Evolutionary conservation across 2,113 vertebrate genomes (phyloP).

Genomic region (Dasyornis broadbenti): DNA sequence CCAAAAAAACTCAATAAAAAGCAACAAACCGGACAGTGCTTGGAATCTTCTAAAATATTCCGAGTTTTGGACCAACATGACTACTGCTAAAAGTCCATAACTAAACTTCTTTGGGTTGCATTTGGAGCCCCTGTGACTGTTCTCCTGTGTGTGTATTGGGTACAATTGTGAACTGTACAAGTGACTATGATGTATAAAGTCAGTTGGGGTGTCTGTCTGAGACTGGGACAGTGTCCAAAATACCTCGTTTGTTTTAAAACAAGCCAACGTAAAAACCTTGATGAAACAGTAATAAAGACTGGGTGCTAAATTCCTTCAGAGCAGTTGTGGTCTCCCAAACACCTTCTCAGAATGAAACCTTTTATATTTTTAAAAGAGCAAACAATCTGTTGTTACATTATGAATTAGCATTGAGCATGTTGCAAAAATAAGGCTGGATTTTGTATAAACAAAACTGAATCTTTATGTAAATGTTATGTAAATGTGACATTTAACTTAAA

Average conservation of each 20-base stretch:
- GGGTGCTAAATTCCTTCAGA: not conserved
- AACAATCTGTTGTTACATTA: constrained; percentile 50
- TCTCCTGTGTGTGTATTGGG: not conserved
- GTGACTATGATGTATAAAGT: not conserved
- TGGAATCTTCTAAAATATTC: not conserved
- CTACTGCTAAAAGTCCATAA: accelerated
- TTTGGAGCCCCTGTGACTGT: not conserved
- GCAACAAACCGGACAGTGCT: not conserved
- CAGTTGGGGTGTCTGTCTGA: not conserved
- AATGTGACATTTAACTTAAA: constrained; percentile 64
- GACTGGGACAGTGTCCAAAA: not conserved
- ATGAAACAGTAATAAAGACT: not conserved
- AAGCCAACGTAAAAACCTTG: not conserved
- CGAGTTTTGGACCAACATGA: not conserved
- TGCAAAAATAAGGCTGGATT: constrained; percentile 44
- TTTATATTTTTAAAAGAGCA: not conserved
- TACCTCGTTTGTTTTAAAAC: not conserved
- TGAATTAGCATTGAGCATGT: constrained; percentile 1
- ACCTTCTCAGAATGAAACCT: not conserved
- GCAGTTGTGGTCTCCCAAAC: not conserved
- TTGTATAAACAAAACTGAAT: constrained; percentile 47
- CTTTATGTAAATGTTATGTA: constrained; percentile 64
- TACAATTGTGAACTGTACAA: not conserved
- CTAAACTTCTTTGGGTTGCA: not conserved
- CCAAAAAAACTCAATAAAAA: not conserved